These are phyloP conservation scores for Pachypeltis micranthus DNA, from an alignment of 1,140 invertebrate species.

Conservation along the genomic window DNA sequence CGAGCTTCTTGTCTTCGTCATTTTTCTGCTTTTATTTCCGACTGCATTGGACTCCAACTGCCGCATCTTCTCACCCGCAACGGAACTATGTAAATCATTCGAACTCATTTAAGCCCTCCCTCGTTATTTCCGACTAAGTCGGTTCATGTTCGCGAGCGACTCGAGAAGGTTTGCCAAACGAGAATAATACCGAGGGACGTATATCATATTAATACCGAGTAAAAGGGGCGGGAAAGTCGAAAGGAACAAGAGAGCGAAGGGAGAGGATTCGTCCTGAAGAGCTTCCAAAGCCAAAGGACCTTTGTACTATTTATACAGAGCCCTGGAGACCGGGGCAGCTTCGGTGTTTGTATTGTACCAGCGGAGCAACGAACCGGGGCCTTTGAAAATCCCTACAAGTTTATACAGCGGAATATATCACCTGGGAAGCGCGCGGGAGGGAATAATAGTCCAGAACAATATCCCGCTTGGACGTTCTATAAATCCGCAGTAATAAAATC, in stretches of 20 bases:
- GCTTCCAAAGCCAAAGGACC: background rate
- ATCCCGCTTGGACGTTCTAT: too few relatives aligned
- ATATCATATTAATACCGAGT: constrained; percentile 7
- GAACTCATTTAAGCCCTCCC: too few relatives aligned
- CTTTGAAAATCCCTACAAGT: constrained; percentile 8
- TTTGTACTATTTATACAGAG: constrained; percentile 8
- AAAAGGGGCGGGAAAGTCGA: background rate
- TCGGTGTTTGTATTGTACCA: constrained; percentile 1
- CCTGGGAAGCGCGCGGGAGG: too few relatives aligned
- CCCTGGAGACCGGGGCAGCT: background rate
- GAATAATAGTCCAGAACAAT: too few relatives aligned
- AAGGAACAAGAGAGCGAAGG: background rate
- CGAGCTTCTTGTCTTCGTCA: too few relatives aligned
- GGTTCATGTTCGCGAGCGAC: background rate
- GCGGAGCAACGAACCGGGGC: background rate
- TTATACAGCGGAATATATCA: constrained; percentile 3
- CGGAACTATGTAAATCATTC: background rate
- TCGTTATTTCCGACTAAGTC: background rate
- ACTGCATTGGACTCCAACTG: too few relatives aligned
- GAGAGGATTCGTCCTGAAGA: background rate
- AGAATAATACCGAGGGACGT: background rate
- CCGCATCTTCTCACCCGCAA: too few relatives aligned
- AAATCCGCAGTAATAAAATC: too few relatives aligned
- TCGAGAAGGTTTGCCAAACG: background rate
- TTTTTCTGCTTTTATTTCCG: too few relatives aligned